phyloP scores from a whole-genome alignment of 1,140 invertebrate genomes.

The Neodiprion pinetum region DNA sequence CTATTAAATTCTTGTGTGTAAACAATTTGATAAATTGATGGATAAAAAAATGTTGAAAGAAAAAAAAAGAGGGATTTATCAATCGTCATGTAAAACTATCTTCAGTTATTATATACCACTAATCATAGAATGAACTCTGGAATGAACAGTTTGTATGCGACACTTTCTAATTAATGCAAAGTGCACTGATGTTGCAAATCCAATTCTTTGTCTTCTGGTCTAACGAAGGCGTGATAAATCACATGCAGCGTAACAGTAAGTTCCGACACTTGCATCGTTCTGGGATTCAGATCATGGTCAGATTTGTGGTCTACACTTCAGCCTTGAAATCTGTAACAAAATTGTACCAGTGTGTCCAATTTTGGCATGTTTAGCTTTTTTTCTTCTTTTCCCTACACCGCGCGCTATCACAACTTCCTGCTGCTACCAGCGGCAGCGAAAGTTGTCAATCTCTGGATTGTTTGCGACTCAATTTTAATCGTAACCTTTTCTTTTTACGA shows the following conservation, averaged over 20 bases:
- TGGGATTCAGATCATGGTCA: background rate
- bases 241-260: background rate
- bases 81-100: background rate
- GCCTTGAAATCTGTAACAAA: too few species aligned
- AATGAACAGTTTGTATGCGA: background rate
- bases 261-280: background rate
- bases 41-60: background rate
- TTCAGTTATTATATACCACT: background rate
- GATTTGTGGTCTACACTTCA: too few species aligned
- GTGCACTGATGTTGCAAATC: background rate
- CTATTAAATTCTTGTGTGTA: background rate
- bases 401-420: background rate
- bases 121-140: background rate
- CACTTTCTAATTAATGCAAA: conserved; percentile 1
- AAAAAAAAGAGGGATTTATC: too few species aligned
- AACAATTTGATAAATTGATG: background rate
- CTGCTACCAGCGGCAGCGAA: background rate
- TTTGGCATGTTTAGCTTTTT: too few species aligned
- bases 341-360: too few species aligned
- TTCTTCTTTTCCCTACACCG: too few species aligned
- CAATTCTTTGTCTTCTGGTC: background rate
- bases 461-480: background rate
- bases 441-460: background rate
- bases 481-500: background rate
- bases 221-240: background rate